Percentiles rank a stretch among this genome's conserved stretches.
Evolutionary conservation across 2,888 invertebrate genomes (phyloP).

Genomic region (Vandiemenella viatica): DNA sequence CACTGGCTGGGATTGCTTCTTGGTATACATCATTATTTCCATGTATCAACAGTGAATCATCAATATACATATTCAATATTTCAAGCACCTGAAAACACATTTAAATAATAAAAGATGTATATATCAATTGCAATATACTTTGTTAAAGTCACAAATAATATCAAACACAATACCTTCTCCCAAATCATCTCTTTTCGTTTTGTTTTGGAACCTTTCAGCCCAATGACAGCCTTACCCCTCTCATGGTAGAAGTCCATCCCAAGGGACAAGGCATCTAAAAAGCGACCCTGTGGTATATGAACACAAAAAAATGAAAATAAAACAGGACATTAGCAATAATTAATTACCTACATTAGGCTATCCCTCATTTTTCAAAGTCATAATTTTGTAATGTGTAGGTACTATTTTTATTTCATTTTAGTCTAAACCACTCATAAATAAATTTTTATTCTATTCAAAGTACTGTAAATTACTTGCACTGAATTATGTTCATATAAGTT

Average conservation of each 20-base stretch:
- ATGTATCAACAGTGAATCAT: slow-evolving; percentile 19
- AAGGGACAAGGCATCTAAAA: slow-evolving; percentile 40
- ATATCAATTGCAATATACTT: no score
- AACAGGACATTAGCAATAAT: neutral
- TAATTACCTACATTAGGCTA: no score
- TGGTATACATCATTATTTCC: slow-evolving; percentile 16
- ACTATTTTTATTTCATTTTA: no score
- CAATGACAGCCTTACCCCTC: slow-evolving; percentile 43
- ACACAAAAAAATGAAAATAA: neutral
- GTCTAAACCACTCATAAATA: no score
- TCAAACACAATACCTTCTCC: slow-evolving; percentile 23
- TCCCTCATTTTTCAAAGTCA: no score
- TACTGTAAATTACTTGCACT: no score
- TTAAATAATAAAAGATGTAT: no score
- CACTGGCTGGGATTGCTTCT: slow-evolving; percentile 32
- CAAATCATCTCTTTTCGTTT: slow-evolving; percentile 30
- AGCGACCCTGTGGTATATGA: slow-evolving; percentile 28
- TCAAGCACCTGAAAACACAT: slow-evolving; percentile 22
- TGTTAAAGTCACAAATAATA: no score
- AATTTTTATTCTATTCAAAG: no score
- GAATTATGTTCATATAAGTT: no score
- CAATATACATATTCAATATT: slow-evolving; percentile 25
- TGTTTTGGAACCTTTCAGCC: slow-evolving; percentile 34
- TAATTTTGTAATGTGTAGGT: no score
- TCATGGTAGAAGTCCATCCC: slow-evolving; percentile 45